Evolutionary conservation across 2,797 vertebrate genomes (phyloP), one percentile per base, ranked within the genome.

Genomic region (Zenarchopterus dispar): DNA sequence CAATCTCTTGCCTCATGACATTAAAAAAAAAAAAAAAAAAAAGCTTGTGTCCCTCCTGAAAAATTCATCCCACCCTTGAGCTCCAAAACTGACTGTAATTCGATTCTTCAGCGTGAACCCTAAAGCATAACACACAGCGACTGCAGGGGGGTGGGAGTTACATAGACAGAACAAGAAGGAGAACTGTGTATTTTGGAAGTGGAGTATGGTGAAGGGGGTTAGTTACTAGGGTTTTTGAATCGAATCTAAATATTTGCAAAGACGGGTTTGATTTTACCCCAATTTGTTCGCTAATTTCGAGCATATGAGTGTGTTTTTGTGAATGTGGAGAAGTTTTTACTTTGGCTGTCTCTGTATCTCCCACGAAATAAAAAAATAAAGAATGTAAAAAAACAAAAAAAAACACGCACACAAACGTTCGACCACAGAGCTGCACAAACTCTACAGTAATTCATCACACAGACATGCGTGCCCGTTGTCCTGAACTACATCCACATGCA

Each of bases 101-200:
- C 28, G 79, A 92, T 59, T 82, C 89, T 76, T 43, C 19, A 17
- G 79, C 22, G 72, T 72, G 68, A 68, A 75, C 70, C 42, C 52
- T 66, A 52, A 80, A 83, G 63, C 87, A 85, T 72, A 70, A 78
- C 75, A 86, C 73, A 68, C 64, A 23, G 49, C 70, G 67, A 54
- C 60, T 52, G 31, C 73, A 42, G 72, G 68, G 61, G 68, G 62
- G 57, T 0, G 2, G 18, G 62, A 43, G 70, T 53, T 47, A 44
- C 22, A 66, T 11, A 51, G 53, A 62, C 19, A 62, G 50, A 60
- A 59, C 11, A 24, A 5, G 57, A 50, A 24, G 8, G 15, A 53
- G 50, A 22, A 1, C 13, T 84, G 84, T 89, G 81, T 82, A 46
- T 87, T 78, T 90, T 92, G 91, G 89, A 87, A 46, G 3, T 10